These are phyloP conservation scores for Yponomeuta plumbellus DNA, from an alignment of 2,888 invertebrate species.

Conservation along the genomic window DNA sequence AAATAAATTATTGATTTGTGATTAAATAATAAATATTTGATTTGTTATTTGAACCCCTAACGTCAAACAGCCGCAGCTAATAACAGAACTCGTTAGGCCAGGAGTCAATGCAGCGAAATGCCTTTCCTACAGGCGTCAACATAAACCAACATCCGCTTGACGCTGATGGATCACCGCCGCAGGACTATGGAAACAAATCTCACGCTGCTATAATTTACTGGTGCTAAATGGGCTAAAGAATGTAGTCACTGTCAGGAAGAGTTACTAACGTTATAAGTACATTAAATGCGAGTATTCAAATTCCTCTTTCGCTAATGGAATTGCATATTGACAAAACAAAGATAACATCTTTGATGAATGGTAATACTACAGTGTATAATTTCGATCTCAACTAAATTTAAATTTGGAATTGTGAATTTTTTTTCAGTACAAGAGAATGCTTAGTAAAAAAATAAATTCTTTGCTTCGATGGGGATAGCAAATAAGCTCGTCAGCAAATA, in stretches of 20 bases:
- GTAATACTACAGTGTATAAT: too few relatives aligned
- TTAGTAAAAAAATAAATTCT: background rate
- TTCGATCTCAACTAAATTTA: background rate
- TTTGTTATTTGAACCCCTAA: background rate
- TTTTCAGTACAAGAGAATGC: background rate
- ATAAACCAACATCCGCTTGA: slow-evolving; percentile 70
- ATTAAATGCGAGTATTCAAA: background rate
- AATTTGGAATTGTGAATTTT: background rate
- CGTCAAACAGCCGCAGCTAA: background rate
- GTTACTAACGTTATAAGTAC: background rate
- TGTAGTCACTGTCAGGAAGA: background rate
- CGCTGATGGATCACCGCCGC: slow-evolving; percentile 70
- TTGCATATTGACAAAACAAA: too few relatives aligned
- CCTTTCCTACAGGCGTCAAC: slow-evolving; percentile 39
- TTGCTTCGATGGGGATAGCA: slow-evolving; percentile 44
- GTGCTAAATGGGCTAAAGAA: slow-evolving; percentile 55
- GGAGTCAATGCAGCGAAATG: background rate
- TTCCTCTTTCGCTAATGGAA: too few relatives aligned
- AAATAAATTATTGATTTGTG: too few relatives aligned
- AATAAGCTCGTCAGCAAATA: slow-evolving; percentile 47
- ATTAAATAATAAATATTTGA: background rate
- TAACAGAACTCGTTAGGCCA: background rate
- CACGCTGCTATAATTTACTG: slow-evolving; percentile 68
- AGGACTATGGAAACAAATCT: slow-evolving; percentile 74
- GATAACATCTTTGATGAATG: too few relatives aligned